These are phyloP conservation scores for Phengaris arion DNA, from an alignment of 2,888 invertebrate genomes.

Conservation along the genomic window DNA sequence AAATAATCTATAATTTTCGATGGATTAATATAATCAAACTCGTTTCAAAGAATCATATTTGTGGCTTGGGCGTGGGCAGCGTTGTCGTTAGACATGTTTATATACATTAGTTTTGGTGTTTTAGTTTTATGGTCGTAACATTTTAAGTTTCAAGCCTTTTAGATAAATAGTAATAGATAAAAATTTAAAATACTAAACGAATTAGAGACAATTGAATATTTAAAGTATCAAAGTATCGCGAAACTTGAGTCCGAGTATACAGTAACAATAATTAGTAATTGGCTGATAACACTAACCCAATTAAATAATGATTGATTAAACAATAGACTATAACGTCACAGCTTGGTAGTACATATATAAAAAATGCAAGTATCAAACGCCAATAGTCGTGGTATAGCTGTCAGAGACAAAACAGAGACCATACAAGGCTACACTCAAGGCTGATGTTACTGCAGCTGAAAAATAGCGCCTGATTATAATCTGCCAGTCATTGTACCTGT, in stretches of 20 bases:
- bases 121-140: no score
- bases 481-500: slow-evolving; percentile 34
- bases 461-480: slow-evolving; percentile 37
- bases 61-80: not conserved
- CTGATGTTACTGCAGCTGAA: slow-evolving; percentile 47
- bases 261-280: not conserved
- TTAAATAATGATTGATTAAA: slow-evolving; percentile 1
- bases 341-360: not conserved
- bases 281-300: slow-evolving; percentile 1
- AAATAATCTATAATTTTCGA: slow-evolving; percentile 36
- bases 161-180: no score
- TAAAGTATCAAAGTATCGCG: no score
- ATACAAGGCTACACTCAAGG: slow-evolving; percentile 68
- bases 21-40: slow-evolving; percentile 10
- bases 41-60: slow-evolving; percentile 1
- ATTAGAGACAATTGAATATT: no score
- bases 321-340: not conserved
- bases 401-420: slow-evolving; percentile 66
- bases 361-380: slow-evolving; percentile 55
- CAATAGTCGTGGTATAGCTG: slow-evolving; percentile 43
- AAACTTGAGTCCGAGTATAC: not conserved
- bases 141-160: no score
- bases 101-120: not conserved
- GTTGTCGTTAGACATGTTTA: not conserved
- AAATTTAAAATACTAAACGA: no score